Evolutionary conservation across 1,140 invertebrate species (phyloP).

Genomic region (Sinonovacula constricta): DNA sequence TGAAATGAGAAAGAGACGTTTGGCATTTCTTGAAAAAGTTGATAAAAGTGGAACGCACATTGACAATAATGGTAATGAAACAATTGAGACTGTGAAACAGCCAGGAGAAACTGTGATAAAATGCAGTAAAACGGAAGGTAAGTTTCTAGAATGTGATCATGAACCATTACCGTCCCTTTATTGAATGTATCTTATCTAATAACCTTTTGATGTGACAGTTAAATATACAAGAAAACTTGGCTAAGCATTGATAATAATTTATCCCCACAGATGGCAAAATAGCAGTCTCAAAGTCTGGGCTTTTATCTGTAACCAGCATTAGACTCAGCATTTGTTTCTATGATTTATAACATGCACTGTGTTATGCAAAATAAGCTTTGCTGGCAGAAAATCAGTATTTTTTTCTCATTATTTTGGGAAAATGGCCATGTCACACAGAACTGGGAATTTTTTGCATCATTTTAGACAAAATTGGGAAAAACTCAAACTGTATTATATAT

Average conservation of each 20-base stretch:
- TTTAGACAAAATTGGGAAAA: no score
- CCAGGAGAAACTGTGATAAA: neutral
- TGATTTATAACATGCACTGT: no score
- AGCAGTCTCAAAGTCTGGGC: no score
- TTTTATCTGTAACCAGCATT: no score
- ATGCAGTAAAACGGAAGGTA: neutral
- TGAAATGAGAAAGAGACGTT: constrained; percentile 69
- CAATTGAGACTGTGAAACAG: no score
- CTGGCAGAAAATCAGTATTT: no score
- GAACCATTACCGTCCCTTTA: neutral
- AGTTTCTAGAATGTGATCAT: neutral
- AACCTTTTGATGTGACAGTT: neutral
- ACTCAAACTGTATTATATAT: no score
- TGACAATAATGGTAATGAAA: neutral
- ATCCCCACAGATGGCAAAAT: neutral
- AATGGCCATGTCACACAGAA: no score
- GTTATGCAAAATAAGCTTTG: no score
- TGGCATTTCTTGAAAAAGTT: constrained; percentile 52
- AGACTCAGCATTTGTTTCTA: no score
- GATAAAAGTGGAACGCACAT: neutral
- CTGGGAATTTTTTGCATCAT: no score
- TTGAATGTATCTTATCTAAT: neutral
- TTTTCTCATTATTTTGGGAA: no score
- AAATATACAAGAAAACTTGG: neutral
- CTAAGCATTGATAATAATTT: neutral